A percentile compares a stretch with the other conserved stretches of the same genome.
These are phyloP conservation scores for Callyntrura sp. DNA, from an alignment of 2,888 invertebrate species.

Conservation along the genomic window DNA sequence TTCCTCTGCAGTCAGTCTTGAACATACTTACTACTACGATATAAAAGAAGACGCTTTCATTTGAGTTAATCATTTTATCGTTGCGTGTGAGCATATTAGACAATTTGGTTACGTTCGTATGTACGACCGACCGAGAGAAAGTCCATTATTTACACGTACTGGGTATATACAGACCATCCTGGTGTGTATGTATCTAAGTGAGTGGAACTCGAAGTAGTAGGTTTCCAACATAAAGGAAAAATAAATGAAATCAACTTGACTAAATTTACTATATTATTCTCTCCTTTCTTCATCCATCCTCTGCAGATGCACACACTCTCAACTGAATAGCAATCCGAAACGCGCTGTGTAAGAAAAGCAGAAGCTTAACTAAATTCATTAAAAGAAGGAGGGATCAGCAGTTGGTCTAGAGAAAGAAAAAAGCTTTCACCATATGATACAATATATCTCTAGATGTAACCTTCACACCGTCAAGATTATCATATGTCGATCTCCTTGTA, in stretches of 20 bases:
- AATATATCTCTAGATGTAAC: not conserved
- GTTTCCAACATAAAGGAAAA: slow-evolving; percentile 75
- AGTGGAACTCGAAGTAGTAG: slow-evolving; percentile 52
- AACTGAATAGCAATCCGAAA: slow-evolving; percentile 70
- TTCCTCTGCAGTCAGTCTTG: not conserved
- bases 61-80: slow-evolving; percentile 62
- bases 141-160: not conserved
- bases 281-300: slow-evolving; percentile 69
- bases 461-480: slow-evolving; percentile 31
- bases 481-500: slow-evolving; percentile 37
- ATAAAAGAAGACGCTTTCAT: slow-evolving; percentile 40
- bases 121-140: not conserved
- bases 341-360: slow-evolving; percentile 56
- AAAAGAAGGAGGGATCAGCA: slow-evolving; percentile 66
- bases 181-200: slow-evolving; percentile 21
- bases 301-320: slow-evolving; percentile 44
- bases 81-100: slow-evolving; percentile 50
- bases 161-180: not conserved
- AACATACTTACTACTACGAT: no score
- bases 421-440: slow-evolving; percentile 24
- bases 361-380: slow-evolving; percentile 76
- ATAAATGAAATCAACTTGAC: slow-evolving; percentile 83
- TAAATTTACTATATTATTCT: slow-evolving; percentile 81
- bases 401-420: slow-evolving; percentile 50
- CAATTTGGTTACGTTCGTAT: slow-evolving; percentile 56